phyloP scores from a whole-genome alignment of 2,888 invertebrate species.

The Drosophila hamatofila region DNA sequence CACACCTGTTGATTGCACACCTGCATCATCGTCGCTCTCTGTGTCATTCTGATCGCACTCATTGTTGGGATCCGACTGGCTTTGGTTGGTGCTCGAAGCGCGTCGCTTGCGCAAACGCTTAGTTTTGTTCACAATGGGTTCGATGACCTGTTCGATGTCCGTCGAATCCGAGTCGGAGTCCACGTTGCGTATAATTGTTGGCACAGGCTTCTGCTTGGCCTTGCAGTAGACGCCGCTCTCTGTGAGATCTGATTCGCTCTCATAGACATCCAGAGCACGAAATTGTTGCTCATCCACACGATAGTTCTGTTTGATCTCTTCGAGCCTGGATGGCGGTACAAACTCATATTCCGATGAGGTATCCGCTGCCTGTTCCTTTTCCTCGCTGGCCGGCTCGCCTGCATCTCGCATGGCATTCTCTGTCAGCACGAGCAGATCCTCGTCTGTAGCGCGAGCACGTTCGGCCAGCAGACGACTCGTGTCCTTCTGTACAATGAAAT shows the following conservation, averaged over 20 bases:
- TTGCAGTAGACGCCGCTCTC: slow-evolving; percentile 84
- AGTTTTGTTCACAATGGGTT: slow-evolving; percentile 58
- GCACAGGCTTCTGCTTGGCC: slow-evolving; percentile 55
- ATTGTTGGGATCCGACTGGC: slow-evolving; percentile 64
- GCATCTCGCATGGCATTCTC: slow-evolving; percentile 65
- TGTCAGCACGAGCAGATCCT: slow-evolving; percentile 79
- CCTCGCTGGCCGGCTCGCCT: slow-evolving; percentile 21
- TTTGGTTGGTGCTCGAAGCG: slow-evolving; percentile 79
- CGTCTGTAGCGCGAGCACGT: slow-evolving; percentile 76
- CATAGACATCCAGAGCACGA: slow-evolving; percentile 87
- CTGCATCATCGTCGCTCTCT: slow-evolving; percentile 52
- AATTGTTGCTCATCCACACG: slow-evolving; percentile 85
- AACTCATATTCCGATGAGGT: slow-evolving; percentile 66
- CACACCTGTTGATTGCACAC: slow-evolving; percentile 64
- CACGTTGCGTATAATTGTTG: slow-evolving; percentile 74
- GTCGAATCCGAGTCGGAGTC: slow-evolving; percentile 67
- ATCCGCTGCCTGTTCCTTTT: slow-evolving; percentile 22
- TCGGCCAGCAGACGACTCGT: slow-evolving; percentile 75
- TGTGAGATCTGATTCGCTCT: slow-evolving; percentile 86
- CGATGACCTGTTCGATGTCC: slow-evolving; percentile 60
- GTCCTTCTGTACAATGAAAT: slow-evolving; percentile 84
- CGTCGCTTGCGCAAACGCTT: slow-evolving; percentile 83
- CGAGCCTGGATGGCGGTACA: slow-evolving; percentile 65
- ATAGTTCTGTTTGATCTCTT: slow-evolving; percentile 68
- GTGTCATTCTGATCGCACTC: slow-evolving; percentile 40